Conservation (phyloP, 1,140 invertebrate species). For the Pissodes strobi region DNA sequence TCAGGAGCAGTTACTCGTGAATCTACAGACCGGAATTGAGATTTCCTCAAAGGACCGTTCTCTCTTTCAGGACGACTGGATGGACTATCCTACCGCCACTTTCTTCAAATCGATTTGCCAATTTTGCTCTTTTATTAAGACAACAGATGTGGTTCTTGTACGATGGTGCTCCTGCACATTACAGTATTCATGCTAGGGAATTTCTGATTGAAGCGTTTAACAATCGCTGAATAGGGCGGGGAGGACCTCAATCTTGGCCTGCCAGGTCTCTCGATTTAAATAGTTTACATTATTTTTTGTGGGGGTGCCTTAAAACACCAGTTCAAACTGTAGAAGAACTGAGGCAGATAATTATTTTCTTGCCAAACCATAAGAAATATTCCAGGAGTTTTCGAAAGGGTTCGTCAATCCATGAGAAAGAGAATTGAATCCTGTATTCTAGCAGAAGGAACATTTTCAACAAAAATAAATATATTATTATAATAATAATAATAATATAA, state of each 20-base stretch:
- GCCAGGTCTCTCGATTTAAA: conserved; percentile 4
- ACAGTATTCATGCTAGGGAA: conserved; percentile 12
- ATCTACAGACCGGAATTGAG: conserved; percentile 21
- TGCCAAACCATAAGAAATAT: no score
- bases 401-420: no score
- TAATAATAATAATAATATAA: no score
- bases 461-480: no score
- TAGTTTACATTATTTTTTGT: conserved; percentile 6
- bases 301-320: no score
- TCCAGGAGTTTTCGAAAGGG: no score
- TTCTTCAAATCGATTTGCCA: conserved; percentile 20
- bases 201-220: conserved; percentile 3
- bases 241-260: conserved; percentile 15
- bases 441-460: no score
- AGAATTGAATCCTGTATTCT: no score
- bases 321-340: conserved; percentile 7
- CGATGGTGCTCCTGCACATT: conserved; percentile 17
- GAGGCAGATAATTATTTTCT: no score
- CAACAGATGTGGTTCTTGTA: conserved; percentile 13
- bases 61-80: conserved; percentile 14
- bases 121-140: conserved; percentile 5
- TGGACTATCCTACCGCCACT: conserved; percentile 15
- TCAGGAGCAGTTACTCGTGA: conserved; percentile 24
- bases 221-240: conserved; percentile 9
- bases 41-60: conserved; percentile 10